Evolutionary conservation across 2,113 vertebrate species (phyloP), one percentile per base, ranked within the genome.

Genomic region (Panthera leo): DNA sequence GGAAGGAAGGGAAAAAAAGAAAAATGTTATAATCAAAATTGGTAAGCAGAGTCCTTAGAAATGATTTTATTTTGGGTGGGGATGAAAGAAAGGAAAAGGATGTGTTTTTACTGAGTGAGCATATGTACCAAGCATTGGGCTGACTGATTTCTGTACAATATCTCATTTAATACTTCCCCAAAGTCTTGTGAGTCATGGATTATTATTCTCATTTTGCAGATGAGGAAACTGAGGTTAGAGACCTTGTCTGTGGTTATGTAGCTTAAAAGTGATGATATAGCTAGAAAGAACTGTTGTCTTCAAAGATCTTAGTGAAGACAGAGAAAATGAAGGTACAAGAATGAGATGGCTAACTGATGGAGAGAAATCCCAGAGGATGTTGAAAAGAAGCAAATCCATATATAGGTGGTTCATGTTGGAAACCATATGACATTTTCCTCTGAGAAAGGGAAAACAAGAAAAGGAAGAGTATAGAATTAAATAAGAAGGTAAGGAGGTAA

Each of bases 201-300:
- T 92, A 36, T 53, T 42, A 29, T 53, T 89, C 27, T 16, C 2
- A 70, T 42, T 94, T 92, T 89, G 31, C 6, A 84, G 42, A 92
- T 65, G 76, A 71, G 4, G 51, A 96, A 86, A 89, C 25, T 83
- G 31, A 76, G 31, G n/a, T 94, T 88, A 85, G 31, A 94, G 58
- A 82, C 10, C 36, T 70, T 58, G 11, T 63, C 51, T 27, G 27
- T 79, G 16, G 21, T 70, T 45, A 53, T 16, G 71, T 5, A 85
- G 34, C 23, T 88, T 73, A 58, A 96, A 92, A 94, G 10, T 51
- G 45, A 93, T 93, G 15, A 42, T 25, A 67, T 21, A n/a, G 8
- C 3, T 68, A 76, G 65, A 67, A 82, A 68, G 78, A 42, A 63
- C 29, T 84, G 0, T 85, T 73, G 61, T 39, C n/a, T 86, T 92